A percentile compares a stretch with the other conserved stretches of the same genome.
phyloP scores from a whole-genome alignment of 1,140 invertebrate genomes.

The Drosophila nebulosa region DNA sequence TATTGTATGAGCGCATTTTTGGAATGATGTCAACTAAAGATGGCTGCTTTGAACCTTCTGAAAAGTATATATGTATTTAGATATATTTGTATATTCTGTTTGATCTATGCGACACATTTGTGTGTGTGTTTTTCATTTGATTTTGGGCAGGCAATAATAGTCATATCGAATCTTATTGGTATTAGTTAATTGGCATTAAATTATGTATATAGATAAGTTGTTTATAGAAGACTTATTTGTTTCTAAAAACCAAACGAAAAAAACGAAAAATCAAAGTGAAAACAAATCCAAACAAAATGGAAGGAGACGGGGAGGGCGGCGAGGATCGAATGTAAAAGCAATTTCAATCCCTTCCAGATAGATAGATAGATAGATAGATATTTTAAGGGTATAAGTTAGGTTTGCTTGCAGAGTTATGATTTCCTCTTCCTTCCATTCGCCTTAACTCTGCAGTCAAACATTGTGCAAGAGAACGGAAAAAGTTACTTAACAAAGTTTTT shows the following conservation, averaged over 20 bases:
- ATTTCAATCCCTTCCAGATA: background rate
- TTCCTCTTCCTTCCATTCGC: too few relatives aligned
- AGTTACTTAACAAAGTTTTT: background rate
- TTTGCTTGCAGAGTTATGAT: background rate
- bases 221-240: too few relatives aligned
- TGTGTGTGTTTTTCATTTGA: too few relatives aligned
- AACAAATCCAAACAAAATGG: background rate
- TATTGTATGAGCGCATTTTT: constrained; percentile 70
- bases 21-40: constrained; percentile 37
- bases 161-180: background rate
- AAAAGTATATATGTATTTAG: constrained; percentile 25
- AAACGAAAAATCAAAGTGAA: background rate
- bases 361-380: background rate
- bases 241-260: background rate
- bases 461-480: background rate
- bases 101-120: background rate
- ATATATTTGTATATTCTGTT: background rate
- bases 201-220: background rate
- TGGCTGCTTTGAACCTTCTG: constrained; percentile 30
- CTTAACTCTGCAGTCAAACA: background rate
- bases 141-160: background rate
- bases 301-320: background rate
- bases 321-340: background rate
- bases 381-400: background rate
- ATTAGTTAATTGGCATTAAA: background rate